These are phyloP conservation scores for Ricordea florida DNA, from an alignment of 92 coral and sea anemone genomes.

Conservation along the genomic window DNA sequence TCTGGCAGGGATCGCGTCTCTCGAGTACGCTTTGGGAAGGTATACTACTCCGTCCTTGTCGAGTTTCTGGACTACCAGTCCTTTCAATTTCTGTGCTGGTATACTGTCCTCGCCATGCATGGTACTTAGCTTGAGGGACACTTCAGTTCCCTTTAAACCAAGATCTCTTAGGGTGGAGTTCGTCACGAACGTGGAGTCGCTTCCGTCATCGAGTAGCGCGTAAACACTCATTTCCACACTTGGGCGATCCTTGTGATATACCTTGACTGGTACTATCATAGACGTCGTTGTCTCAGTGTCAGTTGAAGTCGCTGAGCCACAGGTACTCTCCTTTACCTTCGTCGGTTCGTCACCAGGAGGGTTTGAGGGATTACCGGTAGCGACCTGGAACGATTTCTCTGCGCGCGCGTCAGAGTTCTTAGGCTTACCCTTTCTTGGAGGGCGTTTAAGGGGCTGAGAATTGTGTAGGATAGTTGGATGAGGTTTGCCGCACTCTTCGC, in stretches of 20 bases:
- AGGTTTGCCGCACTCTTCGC: too few species aligned
- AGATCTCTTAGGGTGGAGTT: constrained; percentile 8
- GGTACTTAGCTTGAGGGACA: constrained; percentile 6
- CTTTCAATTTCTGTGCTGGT: constrained; percentile 20
- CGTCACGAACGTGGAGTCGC: constrained; percentile 15
- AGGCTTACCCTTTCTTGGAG: not conserved
- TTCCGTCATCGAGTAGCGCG: constrained; percentile 59
- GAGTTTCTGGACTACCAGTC: not conserved
- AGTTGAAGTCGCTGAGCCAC: not conserved
- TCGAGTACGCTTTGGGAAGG: constrained; percentile 31
- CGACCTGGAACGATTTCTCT: not conserved
- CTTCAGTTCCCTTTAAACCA: constrained; percentile 5
- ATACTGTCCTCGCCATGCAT: constrained; percentile 21
- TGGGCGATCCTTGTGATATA: constrained; percentile 55
- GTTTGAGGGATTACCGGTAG: too few species aligned
- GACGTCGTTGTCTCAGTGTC: not conserved
- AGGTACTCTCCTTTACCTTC: not conserved
- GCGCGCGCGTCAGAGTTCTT: not conserved
- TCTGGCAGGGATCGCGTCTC: constrained; percentile 50
- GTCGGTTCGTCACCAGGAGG: too few species aligned
- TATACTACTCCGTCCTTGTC: not conserved
- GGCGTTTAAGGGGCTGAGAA: not conserved
- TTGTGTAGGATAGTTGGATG: too few species aligned
- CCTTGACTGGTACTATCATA: constrained; percentile 22
- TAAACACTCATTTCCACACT: constrained; percentile 29